Base-by-base conservation (phyloP, 2,888 invertebrate species). In the Agonopterix subpropinquella region DNA sequence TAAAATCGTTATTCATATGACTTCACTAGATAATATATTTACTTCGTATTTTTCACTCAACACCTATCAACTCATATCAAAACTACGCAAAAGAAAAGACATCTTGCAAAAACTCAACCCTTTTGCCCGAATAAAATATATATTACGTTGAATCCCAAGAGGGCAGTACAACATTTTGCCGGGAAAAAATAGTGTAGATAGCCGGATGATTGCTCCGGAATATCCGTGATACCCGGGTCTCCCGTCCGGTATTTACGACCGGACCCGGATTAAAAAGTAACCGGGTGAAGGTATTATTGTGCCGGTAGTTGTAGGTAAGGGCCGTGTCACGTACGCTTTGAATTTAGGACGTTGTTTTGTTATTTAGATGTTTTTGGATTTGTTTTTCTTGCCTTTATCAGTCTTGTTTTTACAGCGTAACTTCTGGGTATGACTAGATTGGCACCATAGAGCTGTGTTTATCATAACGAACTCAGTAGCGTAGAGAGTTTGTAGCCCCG, bases 151-250 rank as follows among this genome's bases (percentile, higher is more conserved):
- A 50, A 53, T 59, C 78, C 62, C 65, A 11, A n/a, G 64, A 65
- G 80, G 54, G 47, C 62, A 58, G 64, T 69, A 62, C 73, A 63
- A 80, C 78, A 80, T 79, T 78, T 81, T 77, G 62, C 67, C 72
- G 62, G 61, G 73, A 74, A 80, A 79, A 84, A 85, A 84, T 85
- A 82, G 83, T 80, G 77, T 66, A 79, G 79, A 84, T 83, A 61
- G 74, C 65, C 58, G 83, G 77, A 86, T 86, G 79, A 86, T 86
- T 83, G 85, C 65, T 54, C 72, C 71, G 71, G 80, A 68, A 76
- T 84, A 82, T 83, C 82, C 80, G 77, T 85, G 77, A 85, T 80
- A 54, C 64, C 47, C 48, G 47, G 60, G 56, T 54, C 60, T 64
- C 62, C 62, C 57, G 62, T 53, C 61, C 64, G 64, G 73, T 67